Percentiles rank a stretch among this genome's conserved stretches.
These are phyloP conservation scores for Meloidogyne hapla DNA, from an alignment of 1,140 invertebrate genomes.

Conservation along the genomic window DNA sequence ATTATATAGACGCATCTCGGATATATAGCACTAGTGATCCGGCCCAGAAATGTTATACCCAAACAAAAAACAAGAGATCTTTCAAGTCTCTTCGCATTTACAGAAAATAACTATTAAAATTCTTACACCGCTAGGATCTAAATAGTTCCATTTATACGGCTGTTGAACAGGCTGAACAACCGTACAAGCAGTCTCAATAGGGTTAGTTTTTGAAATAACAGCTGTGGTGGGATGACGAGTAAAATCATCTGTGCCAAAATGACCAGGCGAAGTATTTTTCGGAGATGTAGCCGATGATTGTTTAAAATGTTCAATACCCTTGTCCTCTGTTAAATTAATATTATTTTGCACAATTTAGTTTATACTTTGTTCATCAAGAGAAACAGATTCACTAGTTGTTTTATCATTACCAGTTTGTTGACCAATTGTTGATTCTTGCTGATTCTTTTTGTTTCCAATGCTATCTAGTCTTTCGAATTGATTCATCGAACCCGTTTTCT, in stretches of 20 bases:
- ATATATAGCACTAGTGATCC: too few species aligned
- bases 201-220: neutral
- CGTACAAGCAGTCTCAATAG: neutral
- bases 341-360: neutral
- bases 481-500: neutral
- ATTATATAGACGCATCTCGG: too few species aligned
- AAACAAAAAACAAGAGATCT: too few species aligned
- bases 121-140: slow-evolving; percentile 35
- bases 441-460: neutral
- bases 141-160: slow-evolving; percentile 38
- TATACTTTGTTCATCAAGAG: neutral
- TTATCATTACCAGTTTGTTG: neutral
- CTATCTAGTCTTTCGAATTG: neutral
- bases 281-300: neutral
- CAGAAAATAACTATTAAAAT: neutral
- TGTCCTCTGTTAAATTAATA: neutral
- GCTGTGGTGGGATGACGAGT: neutral
- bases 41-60: neutral
- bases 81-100: neutral
- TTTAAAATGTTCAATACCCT: neutral
- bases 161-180: neutral
- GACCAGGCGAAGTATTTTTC: neutral
- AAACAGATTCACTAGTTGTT: neutral
- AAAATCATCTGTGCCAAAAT: neutral
- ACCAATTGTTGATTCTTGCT: neutral